Percentiles rank a stretch among this genome's conserved stretches.
Conservation (phyloP, 2,888 invertebrate genomes). For the Adela reaumurella region DNA sequence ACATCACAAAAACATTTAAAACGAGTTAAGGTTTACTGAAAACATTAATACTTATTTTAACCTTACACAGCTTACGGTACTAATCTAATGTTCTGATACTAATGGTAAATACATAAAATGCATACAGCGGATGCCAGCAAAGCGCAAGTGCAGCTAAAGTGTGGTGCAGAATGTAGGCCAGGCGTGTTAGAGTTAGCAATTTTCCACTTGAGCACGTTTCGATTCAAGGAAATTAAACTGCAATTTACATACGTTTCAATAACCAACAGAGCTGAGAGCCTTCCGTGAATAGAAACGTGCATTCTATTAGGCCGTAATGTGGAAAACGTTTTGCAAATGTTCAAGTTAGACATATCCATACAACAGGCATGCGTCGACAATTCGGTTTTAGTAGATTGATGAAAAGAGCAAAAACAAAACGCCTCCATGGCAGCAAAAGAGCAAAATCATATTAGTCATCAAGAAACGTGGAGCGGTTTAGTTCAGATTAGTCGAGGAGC, state of each 20-base stretch:
- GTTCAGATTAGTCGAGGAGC: conserved; percentile 37
- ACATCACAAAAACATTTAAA: too few relatives aligned
- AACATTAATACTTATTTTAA: too few relatives aligned
- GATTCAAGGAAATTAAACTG: too few relatives aligned
- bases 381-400: neutral
- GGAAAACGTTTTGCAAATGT: too few relatives aligned
- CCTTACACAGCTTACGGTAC: too few relatives aligned
- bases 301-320: too few relatives aligned
- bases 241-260: too few relatives aligned
- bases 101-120: neutral
- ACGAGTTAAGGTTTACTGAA: too few relatives aligned
- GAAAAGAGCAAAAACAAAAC: neutral
- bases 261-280: too few relatives aligned
- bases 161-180: neutral
- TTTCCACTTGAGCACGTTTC: neutral
- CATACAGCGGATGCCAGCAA: neutral
- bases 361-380: neutral
- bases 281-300: too few relatives aligned
- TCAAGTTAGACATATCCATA: neutral
- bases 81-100: too few relatives aligned
- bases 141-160: neutral
- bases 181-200: neutral
- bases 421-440: neutral
- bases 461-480: neutral
- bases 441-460: neutral